phyloP scores from a whole-genome alignment of 2,888 invertebrate genomes.

The Aelia acuminata region DNA sequence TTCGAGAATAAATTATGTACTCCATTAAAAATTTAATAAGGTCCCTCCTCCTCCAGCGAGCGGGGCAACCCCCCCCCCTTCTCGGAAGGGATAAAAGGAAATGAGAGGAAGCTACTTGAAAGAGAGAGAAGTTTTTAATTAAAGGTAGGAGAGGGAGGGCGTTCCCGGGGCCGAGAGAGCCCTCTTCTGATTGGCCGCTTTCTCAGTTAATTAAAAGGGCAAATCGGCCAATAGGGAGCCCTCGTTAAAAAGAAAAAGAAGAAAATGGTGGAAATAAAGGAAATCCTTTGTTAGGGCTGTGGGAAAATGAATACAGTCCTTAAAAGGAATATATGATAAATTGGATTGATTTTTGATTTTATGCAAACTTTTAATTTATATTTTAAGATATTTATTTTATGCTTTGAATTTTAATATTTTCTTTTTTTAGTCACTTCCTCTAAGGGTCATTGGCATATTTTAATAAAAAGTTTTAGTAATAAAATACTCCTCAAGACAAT shows the following conservation, averaged over 20 bases:
- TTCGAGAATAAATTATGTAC: conserved; percentile 54
- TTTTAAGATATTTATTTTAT: too few species aligned
- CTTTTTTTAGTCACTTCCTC: too few species aligned
- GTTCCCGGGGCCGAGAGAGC: not conserved
- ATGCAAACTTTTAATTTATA: too few species aligned
- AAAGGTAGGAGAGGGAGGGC: conserved; percentile 52
- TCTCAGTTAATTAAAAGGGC: conserved; percentile 49
- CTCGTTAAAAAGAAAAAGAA: conserved; percentile 51
- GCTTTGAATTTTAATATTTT: too few species aligned
- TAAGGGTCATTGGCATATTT: too few species aligned
- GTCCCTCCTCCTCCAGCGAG: conserved; percentile 32
- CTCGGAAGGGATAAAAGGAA: conserved; percentile 50
- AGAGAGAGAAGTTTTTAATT: conserved; percentile 57
- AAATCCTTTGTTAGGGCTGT: conserved; percentile 24
- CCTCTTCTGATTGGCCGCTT: conserved; percentile 41
- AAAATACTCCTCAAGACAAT: too few species aligned
- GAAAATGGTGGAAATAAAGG: conserved; percentile 56
- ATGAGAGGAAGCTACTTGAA: conserved; percentile 53
- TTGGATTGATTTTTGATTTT: not conserved
- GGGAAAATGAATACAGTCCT: conserved; percentile 27
- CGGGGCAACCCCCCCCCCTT: not conserved
- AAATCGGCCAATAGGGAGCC: conserved; percentile 50
- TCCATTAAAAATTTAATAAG: conserved; percentile 58
- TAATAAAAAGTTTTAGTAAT: too few species aligned
- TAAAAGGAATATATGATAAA: conserved; percentile 36